Conservation (phyloP, 2,888 invertebrate species). For the Odontocerum albicorne region DNA sequence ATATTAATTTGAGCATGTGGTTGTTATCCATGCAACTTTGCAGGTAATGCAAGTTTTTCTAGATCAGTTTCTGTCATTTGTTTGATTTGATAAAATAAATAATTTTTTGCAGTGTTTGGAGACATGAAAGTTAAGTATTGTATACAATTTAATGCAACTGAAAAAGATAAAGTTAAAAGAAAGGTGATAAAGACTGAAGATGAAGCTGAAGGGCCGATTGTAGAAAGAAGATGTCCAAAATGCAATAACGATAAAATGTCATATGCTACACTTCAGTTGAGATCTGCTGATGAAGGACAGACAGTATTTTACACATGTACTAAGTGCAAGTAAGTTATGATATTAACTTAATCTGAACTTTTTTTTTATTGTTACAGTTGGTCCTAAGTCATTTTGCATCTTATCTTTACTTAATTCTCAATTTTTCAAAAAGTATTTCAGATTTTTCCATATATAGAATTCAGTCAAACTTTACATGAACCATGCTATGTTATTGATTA, state of each 20-base stretch:
- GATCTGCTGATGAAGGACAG: constrained; percentile 99
- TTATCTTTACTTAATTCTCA: no score
- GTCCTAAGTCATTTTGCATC: no score
- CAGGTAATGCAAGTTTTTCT: no score
- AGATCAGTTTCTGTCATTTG: constrained; percentile 6
- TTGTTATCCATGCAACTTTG: neutral
- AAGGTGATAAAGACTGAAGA: constrained; percentile 20
- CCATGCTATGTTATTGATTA: no score
- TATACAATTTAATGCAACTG: constrained; percentile 68
- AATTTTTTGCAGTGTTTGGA: constrained; percentile 60
- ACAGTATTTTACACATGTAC: constrained; percentile 98
- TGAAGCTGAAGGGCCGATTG: constrained; percentile 73
- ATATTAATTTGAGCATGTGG: neutral
- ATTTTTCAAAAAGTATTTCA: neutral
- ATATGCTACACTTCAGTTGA: constrained; percentile 90
- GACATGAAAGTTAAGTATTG: constrained; percentile 68
- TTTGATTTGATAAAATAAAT: neutral
- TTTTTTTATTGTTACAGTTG: neutral
- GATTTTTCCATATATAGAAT: neutral
- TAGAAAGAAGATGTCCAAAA: constrained; percentile 80
- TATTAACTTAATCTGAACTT: constrained; percentile 5
- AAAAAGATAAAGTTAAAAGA: constrained; percentile 37
- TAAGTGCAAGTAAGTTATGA: constrained; percentile 76
- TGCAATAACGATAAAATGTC: constrained; percentile 93
- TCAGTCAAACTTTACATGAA: no score